Percentiles rank a stretch among this genome's conserved stretches.
phyloP scores from a whole-genome alignment of 2,888 invertebrate genomes.

The Drosophila robusta region DNA sequence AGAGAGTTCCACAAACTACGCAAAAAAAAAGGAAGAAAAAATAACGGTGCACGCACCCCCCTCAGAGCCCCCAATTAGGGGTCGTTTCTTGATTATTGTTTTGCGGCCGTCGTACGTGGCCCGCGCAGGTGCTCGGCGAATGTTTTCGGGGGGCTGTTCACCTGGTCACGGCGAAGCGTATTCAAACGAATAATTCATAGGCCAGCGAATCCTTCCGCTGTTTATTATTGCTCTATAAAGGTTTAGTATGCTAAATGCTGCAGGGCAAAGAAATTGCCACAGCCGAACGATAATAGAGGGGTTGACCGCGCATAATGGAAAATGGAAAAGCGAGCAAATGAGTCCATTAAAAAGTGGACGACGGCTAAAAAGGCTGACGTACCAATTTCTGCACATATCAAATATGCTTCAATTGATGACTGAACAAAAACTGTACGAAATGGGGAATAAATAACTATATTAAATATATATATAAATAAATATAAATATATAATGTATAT shows the following conservation, averaged over 20 bases:
- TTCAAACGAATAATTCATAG: slow-evolving; percentile 36
- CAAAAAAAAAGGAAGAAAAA: too few species aligned
- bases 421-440: too few species aligned
- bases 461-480: too few species aligned
- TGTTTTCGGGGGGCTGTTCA: slow-evolving; percentile 30
- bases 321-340: background rate
- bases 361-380: background rate
- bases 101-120: background rate
- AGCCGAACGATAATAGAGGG: background rate
- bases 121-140: background rate
- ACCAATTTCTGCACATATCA: background rate
- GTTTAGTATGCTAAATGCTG: slow-evolving; percentile 2
- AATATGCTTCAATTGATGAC: background rate
- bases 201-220: background rate
- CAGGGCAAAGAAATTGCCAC: background rate
- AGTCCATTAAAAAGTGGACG: slow-evolving; percentile 4
- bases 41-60: too few species aligned
- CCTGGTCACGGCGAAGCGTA: slow-evolving; percentile 23
- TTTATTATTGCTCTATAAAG: slow-evolving; percentile 1
- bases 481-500: too few species aligned
- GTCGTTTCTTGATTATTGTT: slow-evolving; percentile 3
- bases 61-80: background rate
- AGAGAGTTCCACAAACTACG: background rate
- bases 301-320: too few species aligned
- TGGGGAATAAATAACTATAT: too few species aligned